Conservation (phyloP, 2,888 invertebrate species). For the Dryococelus australis region DNA sequence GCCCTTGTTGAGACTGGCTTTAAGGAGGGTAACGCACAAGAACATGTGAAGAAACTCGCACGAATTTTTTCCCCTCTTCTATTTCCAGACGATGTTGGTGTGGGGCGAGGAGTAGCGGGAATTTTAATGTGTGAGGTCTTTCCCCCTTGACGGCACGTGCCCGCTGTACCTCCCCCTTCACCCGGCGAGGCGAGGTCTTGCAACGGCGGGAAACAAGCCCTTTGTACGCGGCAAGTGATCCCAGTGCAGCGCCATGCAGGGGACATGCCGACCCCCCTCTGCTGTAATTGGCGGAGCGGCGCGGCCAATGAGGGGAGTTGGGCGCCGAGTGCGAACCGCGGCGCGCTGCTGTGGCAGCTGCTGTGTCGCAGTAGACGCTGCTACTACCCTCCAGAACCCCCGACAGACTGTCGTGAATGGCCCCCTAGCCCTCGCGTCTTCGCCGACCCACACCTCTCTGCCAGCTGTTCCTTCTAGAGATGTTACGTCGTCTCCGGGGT, state of each 20-base stretch:
- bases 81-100: slow-evolving; percentile 26
- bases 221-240: slow-evolving; percentile 43
- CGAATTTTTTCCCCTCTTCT: not conserved
- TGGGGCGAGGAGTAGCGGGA: slow-evolving; percentile 11
- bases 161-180: not conserved
- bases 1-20: not conserved
- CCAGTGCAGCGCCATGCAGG: slow-evolving; percentile 12
- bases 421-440: slow-evolving; percentile 6
- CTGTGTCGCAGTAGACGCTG: not conserved
- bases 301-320: not conserved
- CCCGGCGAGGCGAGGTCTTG: not conserved
- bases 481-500: not conserved
- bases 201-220: slow-evolving; percentile 31
- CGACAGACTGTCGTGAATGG: not conserved
- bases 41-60: slow-evolving; percentile 7
- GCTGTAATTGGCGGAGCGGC: not conserved
- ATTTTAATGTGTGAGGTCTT: slow-evolving; percentile 37
- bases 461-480: not conserved
- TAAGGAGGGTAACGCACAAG: not conserved
- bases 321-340: slow-evolving; percentile 1
- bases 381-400: not conserved
- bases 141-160: slow-evolving; percentile 38
- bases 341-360: no score
- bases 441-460: not conserved
- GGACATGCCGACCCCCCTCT: not conserved